These are phyloP conservation scores for Sipha maydis DNA, from an alignment of 2,888 invertebrate species.

Conservation along the genomic window DNA sequence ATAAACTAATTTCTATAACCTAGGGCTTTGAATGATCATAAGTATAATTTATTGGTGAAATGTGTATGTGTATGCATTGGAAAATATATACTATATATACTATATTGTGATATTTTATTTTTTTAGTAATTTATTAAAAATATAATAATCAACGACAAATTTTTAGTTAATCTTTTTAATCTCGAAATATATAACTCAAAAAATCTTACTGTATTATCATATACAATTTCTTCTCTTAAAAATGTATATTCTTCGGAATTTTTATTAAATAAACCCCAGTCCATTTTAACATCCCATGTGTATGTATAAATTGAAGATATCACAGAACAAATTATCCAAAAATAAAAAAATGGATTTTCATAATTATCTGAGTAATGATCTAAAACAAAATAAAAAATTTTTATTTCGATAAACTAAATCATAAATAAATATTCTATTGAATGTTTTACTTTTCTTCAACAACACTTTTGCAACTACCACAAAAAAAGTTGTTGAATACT, in stretches of 20 bases:
- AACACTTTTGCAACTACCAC: conserved; percentile 73
- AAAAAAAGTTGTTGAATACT: conserved; percentile 81
- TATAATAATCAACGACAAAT: too few species aligned
- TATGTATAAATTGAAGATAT: conserved; percentile 83
- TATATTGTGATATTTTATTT: too few species aligned
- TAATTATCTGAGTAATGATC: conserved; percentile 19
- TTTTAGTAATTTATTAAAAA: too few species aligned
- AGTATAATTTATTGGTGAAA: too few species aligned
- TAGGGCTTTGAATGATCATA: too few species aligned
- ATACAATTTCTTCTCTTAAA: conserved; percentile 82
- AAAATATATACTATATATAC: too few species aligned
- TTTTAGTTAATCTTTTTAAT: too few species aligned
- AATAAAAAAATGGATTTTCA: conserved; percentile 74
- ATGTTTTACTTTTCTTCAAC: conserved; percentile 41
- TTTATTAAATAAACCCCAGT: conserved; percentile 85
- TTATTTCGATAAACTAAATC: neutral
- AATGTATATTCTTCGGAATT: conserved; percentile 79
- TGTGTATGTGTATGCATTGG: too few species aligned
- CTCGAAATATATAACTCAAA: too few species aligned
- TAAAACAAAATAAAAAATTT: conserved; percentile 5
- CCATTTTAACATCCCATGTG: conserved; percentile 89
- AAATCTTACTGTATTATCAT: conserved; percentile 76
- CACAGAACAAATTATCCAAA: conserved; percentile 77
- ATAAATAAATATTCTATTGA: neutral
- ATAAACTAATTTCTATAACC: too few species aligned